These are phyloP conservation scores for Sebastes nivosus DNA, from an alignment of 2,797 vertebrate species.

Conservation along the genomic window DNA sequence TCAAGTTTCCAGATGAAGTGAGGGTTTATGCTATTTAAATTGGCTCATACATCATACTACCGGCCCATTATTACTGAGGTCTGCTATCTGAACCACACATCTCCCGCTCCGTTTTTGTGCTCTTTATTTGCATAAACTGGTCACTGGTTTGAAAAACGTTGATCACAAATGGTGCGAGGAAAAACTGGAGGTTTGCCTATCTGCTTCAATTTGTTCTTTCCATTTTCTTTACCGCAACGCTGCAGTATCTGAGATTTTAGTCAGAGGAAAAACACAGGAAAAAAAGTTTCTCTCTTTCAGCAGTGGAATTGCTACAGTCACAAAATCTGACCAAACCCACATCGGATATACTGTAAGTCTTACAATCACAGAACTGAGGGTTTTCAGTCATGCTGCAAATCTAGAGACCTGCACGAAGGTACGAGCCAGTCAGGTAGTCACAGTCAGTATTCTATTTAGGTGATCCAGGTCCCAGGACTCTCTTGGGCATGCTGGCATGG, in stretches of 20 bases:
- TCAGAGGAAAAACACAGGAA: slow-evolving; percentile 9
- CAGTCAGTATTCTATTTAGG: background rate
- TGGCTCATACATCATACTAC: slow-evolving; percentile 71
- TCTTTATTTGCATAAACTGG: slow-evolving; percentile 80
- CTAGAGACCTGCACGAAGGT: background rate
- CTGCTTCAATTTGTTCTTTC: slow-evolving; percentile 54
- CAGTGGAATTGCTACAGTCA: background rate
- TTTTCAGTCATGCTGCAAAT: background rate
- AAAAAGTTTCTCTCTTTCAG: slow-evolving; percentile 22
- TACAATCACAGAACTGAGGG: background rate
- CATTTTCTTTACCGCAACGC: slow-evolving; percentile 22
- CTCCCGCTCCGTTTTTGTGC: slow-evolving; percentile 57
- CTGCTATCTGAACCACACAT: slow-evolving; percentile 72
- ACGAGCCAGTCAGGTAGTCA: background rate
- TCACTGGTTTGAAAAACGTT: slow-evolving; percentile 64
- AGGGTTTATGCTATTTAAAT: slow-evolving; percentile 67
- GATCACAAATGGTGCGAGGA: slow-evolving; percentile 69
- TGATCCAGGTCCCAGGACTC: background rate
- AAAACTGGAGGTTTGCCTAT: slow-evolving; percentile 69
- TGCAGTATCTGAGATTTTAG: slow-evolving; percentile 19
- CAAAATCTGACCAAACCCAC: slow-evolving; percentile 1
- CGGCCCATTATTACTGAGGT: slow-evolving; percentile 59
- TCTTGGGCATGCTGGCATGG: background rate
- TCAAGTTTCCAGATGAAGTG: slow-evolving; percentile 55
- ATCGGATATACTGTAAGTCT: background rate